Evolutionary conservation across 2,888 invertebrate genomes (phyloP), one percentile per base, ranked within the genome.

Genomic region (Cremastinae sp.): DNA sequence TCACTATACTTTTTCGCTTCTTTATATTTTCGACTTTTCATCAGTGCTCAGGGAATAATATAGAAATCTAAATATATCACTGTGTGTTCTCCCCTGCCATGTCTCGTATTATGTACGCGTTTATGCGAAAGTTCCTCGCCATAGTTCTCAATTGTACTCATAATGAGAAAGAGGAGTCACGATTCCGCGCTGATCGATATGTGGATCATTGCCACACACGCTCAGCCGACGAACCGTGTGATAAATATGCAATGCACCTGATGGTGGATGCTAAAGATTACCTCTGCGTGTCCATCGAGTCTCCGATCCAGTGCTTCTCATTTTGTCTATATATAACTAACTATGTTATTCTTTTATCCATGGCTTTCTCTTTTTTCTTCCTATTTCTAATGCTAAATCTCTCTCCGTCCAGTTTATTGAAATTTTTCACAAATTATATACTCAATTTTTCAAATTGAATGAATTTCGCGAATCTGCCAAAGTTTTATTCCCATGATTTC

Each of bases 151-250:
- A 72, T 73, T 58, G 74, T 51, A 68, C 64, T 70, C 69, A 79
- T 79, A 74, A 76, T 62, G 65, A 66, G 58, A 74, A 54, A 68
- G 71, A 66, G 72, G 70, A 51, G 62, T 81, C 79, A 81, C 71
- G 69, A 74, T 65, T 79, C 81, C 71, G 71, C 78, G 78, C 73
- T 78, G 80, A 72, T 79, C 77, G 82, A 82, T 84, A 86, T 85
- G 85, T 85, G 83, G 86, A 87, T 87, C 87, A 86, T 85, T 86
- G 87, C 85, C 87, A 84, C 77, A 66, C 65, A 65, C 59, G 43
- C 43, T 43, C 64, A 1, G 41, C 59, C 51, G 14, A 59, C 75
- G 79, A 76, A 49, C 61, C 70, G 73, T 79, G 74, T 75, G 81
- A 84, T 86, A 85, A 84, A 84, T 84, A 84, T 85, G 84, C 83